These are phyloP conservation scores for Phrynocephalus vlangalii DNA, from an alignment of 2,797 vertebrate genomes.

Conservation along the genomic window DNA sequence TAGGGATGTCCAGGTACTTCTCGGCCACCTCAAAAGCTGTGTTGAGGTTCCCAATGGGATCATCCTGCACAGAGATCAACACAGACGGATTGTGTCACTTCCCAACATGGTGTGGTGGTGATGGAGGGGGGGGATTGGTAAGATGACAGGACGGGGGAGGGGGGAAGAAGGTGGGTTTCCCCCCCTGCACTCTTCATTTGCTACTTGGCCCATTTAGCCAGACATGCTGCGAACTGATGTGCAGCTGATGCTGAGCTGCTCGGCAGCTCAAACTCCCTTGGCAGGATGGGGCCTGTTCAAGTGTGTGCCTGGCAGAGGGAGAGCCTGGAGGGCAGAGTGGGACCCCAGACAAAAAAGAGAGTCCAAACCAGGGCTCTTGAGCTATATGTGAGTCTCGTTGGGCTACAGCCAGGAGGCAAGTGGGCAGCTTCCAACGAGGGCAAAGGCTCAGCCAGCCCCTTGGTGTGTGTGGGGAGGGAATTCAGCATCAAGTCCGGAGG, in stretches of 20 bases:
- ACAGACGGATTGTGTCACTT: background rate
- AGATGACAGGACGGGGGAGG: background rate
- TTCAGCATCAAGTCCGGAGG: background rate
- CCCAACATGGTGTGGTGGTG: background rate
- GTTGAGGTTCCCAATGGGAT: conserved; percentile 92
- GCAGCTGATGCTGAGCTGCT: no score
- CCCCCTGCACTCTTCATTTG: no score
- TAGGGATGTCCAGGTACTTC: conserved; percentile 93
- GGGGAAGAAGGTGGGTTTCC: background rate
- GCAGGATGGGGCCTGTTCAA: no score
- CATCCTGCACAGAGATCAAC: conserved; percentile 78
- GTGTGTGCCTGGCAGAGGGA: no score
- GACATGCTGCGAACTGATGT: no score
- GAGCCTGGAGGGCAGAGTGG: no score
- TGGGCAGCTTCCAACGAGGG: background rate
- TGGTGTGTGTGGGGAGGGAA: no score
- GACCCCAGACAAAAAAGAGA: background rate
- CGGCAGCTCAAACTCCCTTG: background rate
- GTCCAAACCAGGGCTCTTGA: background rate
- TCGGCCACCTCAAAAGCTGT: conserved; percentile 93
- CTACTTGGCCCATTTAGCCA: no score
- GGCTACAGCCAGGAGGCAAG: background rate
- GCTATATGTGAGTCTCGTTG: background rate
- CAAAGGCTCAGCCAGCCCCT: background rate
- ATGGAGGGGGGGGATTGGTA: background rate